phyloP scores from a whole-genome alignment of 1,140 invertebrate species.

The Apis mellifera region DNA sequence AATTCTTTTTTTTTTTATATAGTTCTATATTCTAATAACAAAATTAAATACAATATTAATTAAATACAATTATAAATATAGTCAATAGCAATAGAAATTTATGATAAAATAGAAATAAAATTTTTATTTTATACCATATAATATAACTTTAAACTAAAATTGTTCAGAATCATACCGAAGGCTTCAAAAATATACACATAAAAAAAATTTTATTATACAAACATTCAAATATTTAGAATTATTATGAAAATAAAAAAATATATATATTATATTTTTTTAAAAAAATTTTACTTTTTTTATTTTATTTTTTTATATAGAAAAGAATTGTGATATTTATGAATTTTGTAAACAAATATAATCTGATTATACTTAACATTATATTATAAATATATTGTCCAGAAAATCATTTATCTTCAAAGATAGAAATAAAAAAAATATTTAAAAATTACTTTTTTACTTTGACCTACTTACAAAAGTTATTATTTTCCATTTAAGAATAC shows the following conservation, averaged over 20 bases:
- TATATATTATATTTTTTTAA: not conserved
- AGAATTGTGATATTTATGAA: conserved; percentile 77
- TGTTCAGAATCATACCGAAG: conserved; percentile 72
- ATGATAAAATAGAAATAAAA: conserved; percentile 65
- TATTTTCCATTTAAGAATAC: conserved; percentile 76
- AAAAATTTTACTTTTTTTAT: not conserved
- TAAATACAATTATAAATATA: conserved; percentile 62
- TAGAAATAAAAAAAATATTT: conserved; percentile 75
- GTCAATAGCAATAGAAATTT: conserved; percentile 64
- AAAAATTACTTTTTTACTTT: conserved; percentile 84
- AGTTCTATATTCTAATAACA: conserved; percentile 70
- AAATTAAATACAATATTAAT: conserved; percentile 62
- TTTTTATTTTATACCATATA: conserved; percentile 65
- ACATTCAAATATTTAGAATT: conserved; percentile 63
- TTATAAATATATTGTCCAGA: conserved; percentile 84
- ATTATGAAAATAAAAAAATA: not conserved
- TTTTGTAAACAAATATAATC: conserved; percentile 80
- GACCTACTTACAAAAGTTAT: conserved; percentile 83
- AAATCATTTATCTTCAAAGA: conserved; percentile 82
- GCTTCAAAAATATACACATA: conserved; percentile 70
- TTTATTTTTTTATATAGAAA: conserved; percentile 72
- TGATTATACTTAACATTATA: conserved; percentile 83
- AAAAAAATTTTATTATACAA: conserved; percentile 66
- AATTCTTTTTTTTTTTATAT: conserved; percentile 57
- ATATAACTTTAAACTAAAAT: conserved; percentile 67